These are phyloP conservation scores for Sciaenops ocellatus DNA, from an alignment of 2,797 vertebrate genomes.

Conservation along the genomic window DNA sequence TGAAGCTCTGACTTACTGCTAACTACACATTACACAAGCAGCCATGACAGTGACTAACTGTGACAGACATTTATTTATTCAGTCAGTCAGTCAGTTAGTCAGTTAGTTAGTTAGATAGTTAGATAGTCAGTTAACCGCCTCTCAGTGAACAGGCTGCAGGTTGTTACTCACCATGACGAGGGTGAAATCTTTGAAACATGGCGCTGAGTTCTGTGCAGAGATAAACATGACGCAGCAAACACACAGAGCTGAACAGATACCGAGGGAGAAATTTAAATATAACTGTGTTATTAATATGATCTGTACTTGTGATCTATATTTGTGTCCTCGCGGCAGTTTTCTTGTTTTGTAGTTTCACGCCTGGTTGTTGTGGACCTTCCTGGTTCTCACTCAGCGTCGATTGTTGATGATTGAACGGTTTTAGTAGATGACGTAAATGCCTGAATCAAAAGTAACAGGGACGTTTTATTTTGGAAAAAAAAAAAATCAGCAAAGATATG, in stretches of 20 bases:
- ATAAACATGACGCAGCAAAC: conserved; percentile 88
- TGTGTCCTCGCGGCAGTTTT: background rate
- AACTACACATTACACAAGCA: background rate
- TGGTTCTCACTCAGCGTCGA: conserved; percentile 18
- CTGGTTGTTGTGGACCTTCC: conserved; percentile 24
- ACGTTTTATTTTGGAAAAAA: background rate
- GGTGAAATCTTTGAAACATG: conserved; percentile 81
- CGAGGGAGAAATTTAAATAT: background rate
- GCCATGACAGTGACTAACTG: background rate
- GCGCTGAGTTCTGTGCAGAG: conserved; percentile 73
- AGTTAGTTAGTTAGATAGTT: too few relatives aligned
- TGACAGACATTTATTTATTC: too few relatives aligned
- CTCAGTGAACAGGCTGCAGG: conserved; percentile 4
- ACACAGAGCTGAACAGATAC: background rate
- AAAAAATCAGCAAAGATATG: fast-evolving
- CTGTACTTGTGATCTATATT: background rate
- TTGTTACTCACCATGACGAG: conserved; percentile 84
- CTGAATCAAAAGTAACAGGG: conserved; percentile 34
- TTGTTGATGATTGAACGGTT: conserved; percentile 32
- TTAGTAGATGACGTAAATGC: conserved; percentile 24
- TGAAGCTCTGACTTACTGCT: background rate
- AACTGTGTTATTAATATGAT: background rate
- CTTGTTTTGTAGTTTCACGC: conserved; percentile 45
- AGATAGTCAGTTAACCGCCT: too few relatives aligned
- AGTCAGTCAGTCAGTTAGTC: too few relatives aligned